Evolutionary conservation across 1,140 invertebrate genomes (phyloP), one percentile per base, ranked within the genome.

Genomic region (Cydia amplana): DNA sequence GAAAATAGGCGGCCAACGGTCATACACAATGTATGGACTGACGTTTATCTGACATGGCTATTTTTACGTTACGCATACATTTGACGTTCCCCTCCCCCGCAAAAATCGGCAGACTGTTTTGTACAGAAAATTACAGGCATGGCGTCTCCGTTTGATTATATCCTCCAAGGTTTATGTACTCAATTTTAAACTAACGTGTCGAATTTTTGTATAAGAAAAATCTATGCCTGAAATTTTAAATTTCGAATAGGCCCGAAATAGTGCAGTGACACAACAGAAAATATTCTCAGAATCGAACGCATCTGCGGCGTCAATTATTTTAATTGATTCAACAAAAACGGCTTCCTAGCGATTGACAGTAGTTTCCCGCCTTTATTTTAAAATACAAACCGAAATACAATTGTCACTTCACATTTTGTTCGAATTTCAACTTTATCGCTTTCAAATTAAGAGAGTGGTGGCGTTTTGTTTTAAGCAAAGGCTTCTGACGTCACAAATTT

Each of bases 231-330:
- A 0, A 60, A 7, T 18, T 60, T 23, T 23, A 60, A 60, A 60
- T 23, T 60, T 60, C 18, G 55, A 60, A 60, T 1, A 12, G 43
- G 55, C 40, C 70, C 51, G 49, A 63, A 77, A 63, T 77, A 78
- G 70, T 74, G 67, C 55, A 36, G 75, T 76, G 77, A 74, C 72
- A 73, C 55, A 25, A 63, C 74, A 73, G 73, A 70, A 70, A 70
- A 70, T 36, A n/a, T 84, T 84, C 83, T 74, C 73, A 81, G 82
- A 85, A 86, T 78, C 75, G 72, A 79, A 76, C 80, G 74, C 86
- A 87, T 89, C 87, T 90, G 89, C 87, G 82, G 83, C 87, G 87
- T 88, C 89, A 90, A 91, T 91, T 91, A 91, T 82, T 85, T 85
- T 88, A 91, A 91, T 91, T 91, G 89, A 89, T 85, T 85, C 85